phyloP scores from a whole-genome alignment of 2,113 vertebrate species.

The Scomber japonicus region DNA sequence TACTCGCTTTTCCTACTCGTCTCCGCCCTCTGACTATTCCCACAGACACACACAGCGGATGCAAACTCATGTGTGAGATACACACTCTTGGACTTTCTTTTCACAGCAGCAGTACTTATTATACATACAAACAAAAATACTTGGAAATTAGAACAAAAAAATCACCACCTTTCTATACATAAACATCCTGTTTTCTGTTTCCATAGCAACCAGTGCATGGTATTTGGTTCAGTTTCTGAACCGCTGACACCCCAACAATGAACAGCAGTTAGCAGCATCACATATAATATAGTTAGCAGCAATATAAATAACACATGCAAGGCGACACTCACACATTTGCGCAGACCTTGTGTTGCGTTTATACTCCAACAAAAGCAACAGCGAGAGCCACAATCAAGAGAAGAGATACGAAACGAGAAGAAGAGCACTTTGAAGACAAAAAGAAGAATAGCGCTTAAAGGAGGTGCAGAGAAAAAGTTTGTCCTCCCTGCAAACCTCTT shows the following conservation, averaged over 20 bases:
- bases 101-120: constrained; percentile 26
- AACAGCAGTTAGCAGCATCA: constrained; percentile 45
- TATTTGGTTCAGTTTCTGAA: constrained; percentile 28
- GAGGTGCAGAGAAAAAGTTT: constrained; percentile 13
- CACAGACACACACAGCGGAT: constrained; percentile 96
- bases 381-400: constrained; percentile 76
- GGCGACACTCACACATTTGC: constrained; percentile 10
- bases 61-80: constrained; percentile 95
- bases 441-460: constrained; percentile 13
- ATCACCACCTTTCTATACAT: background rate
- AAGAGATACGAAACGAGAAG: constrained; percentile 61
- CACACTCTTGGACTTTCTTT: constrained; percentile 39
- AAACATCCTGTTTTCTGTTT: constrained; percentile 22
- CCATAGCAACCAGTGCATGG: constrained; percentile 49
- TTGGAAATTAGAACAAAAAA: constrained; percentile 23
- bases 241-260: background rate
- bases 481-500: constrained; percentile 22
- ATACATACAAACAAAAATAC: constrained; percentile 36
- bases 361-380: constrained; percentile 42
- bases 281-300: constrained; percentile 50
- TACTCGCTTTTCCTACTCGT: constrained; percentile 93
- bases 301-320: constrained; percentile 53
- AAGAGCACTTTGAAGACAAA: constrained; percentile 51
- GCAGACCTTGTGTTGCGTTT: constrained; percentile 29
- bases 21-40: constrained; percentile 94